Evolutionary conservation across 2,797 vertebrate species (phyloP).

Genomic region (Vireo griseus): DNA sequence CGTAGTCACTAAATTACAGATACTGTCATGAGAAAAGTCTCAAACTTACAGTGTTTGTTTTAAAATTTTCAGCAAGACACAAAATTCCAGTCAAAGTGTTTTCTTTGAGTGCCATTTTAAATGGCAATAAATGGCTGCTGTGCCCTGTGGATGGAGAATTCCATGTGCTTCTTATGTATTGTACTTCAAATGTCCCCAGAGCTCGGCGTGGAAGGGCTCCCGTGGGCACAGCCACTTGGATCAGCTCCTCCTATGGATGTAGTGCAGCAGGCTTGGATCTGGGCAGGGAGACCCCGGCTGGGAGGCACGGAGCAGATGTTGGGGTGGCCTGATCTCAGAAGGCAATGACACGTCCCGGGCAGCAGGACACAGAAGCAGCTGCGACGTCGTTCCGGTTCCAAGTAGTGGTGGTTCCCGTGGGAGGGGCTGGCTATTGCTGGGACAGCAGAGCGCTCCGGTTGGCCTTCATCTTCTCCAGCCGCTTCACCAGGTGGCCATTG

Average conservation of each 20-base stretch:
- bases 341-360: conserved; percentile 36
- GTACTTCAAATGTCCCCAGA: background rate
- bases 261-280: conserved; percentile 32
- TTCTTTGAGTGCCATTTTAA: conserved; percentile 6
- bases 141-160: background rate
- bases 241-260: conserved; percentile 2
- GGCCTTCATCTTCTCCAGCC: conserved; percentile 94
- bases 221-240: background rate
- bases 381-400: background rate
- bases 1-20: conserved; percentile 47
- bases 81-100: conserved; percentile 57
- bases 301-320: background rate
- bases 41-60: conserved; percentile 11
- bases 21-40: conserved; percentile 37
- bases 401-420: background rate
- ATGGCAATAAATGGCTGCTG: conserved; percentile 23
- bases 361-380: background rate
- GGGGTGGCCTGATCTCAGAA: conserved; percentile 17
- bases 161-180: conserved; percentile 45
- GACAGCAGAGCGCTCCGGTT: conserved; percentile 85
- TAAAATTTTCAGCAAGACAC: conserved; percentile 65
- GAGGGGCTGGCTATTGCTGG: conserved; percentile 73
- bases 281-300: background rate
- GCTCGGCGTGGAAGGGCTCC: background rate
- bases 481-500: conserved; percentile 90